Evolutionary conservation across 2,113 vertebrate genomes (phyloP).

Genomic region (Phyllostomus hastatus): DNA sequence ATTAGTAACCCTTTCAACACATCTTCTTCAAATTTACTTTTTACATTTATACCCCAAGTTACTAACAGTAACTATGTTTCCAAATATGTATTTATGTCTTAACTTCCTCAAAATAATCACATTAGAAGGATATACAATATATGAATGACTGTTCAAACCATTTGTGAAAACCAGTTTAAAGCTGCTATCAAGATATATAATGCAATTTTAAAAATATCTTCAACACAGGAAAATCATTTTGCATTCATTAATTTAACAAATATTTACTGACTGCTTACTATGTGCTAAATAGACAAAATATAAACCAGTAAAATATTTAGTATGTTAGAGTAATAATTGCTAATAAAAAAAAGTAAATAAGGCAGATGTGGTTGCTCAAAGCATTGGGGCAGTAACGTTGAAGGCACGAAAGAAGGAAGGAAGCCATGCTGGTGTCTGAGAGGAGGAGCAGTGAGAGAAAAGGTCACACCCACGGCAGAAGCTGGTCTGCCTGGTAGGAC

Average conservation of each 20-base stretch:
- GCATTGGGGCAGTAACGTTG: not conserved
- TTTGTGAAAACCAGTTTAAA: conserved; percentile 32
- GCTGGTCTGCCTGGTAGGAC: not conserved
- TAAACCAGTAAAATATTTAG: conserved; percentile 7
- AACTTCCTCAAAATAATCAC: conserved; percentile 3
- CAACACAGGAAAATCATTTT: conserved; percentile 17
- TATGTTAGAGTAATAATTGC: not conserved
- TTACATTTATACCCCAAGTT: conserved; percentile 32
- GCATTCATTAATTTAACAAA: not conserved
- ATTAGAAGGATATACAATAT: not conserved
- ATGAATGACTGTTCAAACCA: conserved; percentile 7
- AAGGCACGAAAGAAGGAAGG: not conserved
- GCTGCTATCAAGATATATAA: not conserved
- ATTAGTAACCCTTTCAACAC: not conserved
- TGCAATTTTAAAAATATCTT: not conserved
- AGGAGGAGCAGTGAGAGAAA: not conserved
- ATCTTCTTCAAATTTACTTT: conserved; percentile 38
- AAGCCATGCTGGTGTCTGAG: not conserved
- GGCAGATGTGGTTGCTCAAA: not conserved
- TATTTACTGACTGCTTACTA: not conserved
- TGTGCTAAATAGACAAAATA: not conserved
- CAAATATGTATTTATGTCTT: not conserved
- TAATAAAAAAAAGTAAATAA: not conserved
- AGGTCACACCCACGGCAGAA: not conserved
- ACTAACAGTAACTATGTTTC: not conserved